Conservation (phyloP, 2,888 invertebrate species). For the Lacanobia wlatinum region DNA sequence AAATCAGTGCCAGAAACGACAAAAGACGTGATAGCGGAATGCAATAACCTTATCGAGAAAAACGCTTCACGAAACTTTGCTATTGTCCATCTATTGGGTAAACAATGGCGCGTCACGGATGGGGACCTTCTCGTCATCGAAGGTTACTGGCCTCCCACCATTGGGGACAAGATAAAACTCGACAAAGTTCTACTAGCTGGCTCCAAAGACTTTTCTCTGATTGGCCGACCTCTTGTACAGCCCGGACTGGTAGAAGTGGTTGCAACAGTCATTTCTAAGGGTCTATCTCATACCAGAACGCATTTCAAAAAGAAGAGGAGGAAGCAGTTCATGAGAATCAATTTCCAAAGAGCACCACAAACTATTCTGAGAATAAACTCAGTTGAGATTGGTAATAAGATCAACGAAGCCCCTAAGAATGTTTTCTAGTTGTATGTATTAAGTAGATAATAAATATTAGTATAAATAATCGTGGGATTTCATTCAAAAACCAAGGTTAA, state of each 20-base stretch:
- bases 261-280: conserved; percentile 96
- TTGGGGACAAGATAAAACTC: conserved; percentile 94
- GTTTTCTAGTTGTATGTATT: conserved; percentile 72
- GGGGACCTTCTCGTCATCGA: conserved; percentile 96
- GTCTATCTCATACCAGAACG: conserved; percentile 94
- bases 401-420: conserved; percentile 87
- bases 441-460: conserved; percentile 72
- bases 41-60: conserved; percentile 92
- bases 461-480: conserved; percentile 33
- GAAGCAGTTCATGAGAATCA: conserved; percentile 94
- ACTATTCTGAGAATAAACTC: conserved; percentile 95
- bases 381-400: conserved; percentile 91
- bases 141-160: conserved; percentile 95
- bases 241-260: conserved; percentile 93
- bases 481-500: not conserved
- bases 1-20: conserved; percentile 75
- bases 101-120: conserved; percentile 96
- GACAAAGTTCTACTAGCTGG: conserved; percentile 96
- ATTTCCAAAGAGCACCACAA: conserved; percentile 93
- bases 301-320: conserved; percentile 94
- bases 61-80: conserved; percentile 94
- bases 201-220: conserved; percentile 94
- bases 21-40: conserved; percentile 91
- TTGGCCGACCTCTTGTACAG: conserved; percentile 95
- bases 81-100: conserved; percentile 94